A percentile compares a stretch with the other conserved stretches of the same genome.
Conservation (phyloP, 1,140 invertebrate genomes). For the Zophobas morio region DNA sequence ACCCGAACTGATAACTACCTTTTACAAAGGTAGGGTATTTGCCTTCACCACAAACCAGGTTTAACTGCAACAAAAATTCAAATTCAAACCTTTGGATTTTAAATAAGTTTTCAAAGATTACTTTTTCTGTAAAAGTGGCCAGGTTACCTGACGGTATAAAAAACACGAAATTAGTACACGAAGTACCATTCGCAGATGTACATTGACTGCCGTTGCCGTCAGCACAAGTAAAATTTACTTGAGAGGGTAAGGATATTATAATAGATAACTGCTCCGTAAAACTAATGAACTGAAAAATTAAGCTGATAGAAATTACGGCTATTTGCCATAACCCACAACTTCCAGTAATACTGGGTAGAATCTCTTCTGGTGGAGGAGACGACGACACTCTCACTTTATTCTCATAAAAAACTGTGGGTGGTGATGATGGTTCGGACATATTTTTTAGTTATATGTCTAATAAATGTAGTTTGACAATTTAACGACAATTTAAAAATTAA, state of each 20-base stretch:
- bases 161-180: not conserved
- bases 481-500: no score
- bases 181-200: not conserved
- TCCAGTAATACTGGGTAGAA: not conserved
- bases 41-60: constrained; percentile 6
- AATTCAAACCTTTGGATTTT: no score
- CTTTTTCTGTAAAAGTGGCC: constrained; percentile 2
- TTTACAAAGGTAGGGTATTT: not conserved
- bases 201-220: not conserved
- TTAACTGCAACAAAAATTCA: not conserved
- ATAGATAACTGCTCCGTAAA: no score
- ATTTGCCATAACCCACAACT: constrained; percentile 12
- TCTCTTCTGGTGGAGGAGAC: not conserved
- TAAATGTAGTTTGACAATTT: no score
- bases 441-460: no score
- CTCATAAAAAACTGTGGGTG: not conserved
- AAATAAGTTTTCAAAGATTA: not conserved
- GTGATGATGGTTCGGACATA: no score
- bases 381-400: not conserved
- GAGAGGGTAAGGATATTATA: not conserved
- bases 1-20: not conserved
- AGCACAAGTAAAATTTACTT: not conserved
- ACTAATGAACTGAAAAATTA: no score
- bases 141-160: not conserved
- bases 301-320: not conserved